Base-by-base conservation (phyloP, 2,888 invertebrate species). In the Aricia artaxerxes region DNA sequence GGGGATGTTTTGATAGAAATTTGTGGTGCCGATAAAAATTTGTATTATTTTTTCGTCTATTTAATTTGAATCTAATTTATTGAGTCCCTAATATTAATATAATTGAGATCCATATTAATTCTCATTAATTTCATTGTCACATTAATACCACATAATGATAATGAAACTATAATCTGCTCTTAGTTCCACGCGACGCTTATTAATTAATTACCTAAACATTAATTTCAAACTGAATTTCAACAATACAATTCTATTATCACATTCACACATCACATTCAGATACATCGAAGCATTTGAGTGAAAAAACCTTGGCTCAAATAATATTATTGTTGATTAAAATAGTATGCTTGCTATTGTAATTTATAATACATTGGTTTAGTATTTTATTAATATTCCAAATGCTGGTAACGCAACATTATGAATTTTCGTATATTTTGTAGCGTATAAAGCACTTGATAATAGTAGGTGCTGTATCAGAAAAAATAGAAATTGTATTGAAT, bases 81-180 rank as follows among this genome's bases (percentile, higher is more conserved):
- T 11, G 0, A 11, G 3, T 49, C 49, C 49, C 2, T 3, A 49
- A 49, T 11, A 49, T 57, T 57, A 13, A 57, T 57, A 16, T 35
- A 13, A 69, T 35, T 38, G 35, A 69, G 38, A 69, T 5, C 69
- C 24, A 31, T 31, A 64, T 64, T 11, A 31, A 64, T 64, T 64
- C 3, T 64, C 69, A 69, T 69, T 69, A 69, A 69, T 69, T 69
- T 69, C 69, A 69, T 38, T 69, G 31, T 69, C 35, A 69, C 5
- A 69, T 69, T 69, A 69, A 69, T 69, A 69, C 4, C 69, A 69
- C 69, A 38, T 69, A 69, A 69, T 69, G 69, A 38, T 69, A 69
- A 38, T 69, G 69, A 69, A 69, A 69, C 69, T 69, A 69, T 69
- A 69, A 69, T 69, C 69, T 69, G 69, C 69, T 69, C 69, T 38